Percentiles rank a stretch among this genome's conserved stretches.
phyloP scores from a whole-genome alignment of 2,797 vertebrate species.

The Xyrichtys novacula region DNA sequence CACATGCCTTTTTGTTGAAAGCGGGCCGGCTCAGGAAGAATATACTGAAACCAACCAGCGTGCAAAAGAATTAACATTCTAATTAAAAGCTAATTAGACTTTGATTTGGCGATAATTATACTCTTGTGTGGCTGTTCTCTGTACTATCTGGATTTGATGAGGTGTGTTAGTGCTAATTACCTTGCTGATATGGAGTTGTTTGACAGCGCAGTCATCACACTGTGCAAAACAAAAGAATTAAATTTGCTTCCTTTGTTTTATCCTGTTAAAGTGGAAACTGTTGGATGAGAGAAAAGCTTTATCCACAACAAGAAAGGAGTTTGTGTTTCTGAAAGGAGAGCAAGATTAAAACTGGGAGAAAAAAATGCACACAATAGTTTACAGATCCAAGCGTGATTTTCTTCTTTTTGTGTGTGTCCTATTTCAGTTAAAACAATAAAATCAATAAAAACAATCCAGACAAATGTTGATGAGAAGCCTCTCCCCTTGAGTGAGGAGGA shows the following conservation, averaged over 20 bases:
- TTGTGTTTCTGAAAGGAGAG: no score
- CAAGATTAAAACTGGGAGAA: no score
- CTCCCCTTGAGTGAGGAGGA: no score
- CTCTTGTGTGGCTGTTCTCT: constrained; percentile 74
- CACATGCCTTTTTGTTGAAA: constrained; percentile 50
- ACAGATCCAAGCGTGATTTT: no score
- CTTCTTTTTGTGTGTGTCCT: no score
- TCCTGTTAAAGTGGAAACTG: constrained; percentile 19
- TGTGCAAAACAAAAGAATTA: constrained; percentile 54
- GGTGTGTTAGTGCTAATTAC: constrained; percentile 77
- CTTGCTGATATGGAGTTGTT: constrained; percentile 64
- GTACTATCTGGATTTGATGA: constrained; percentile 79
- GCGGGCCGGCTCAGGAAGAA: constrained; percentile 46
- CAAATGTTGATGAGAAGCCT: no score
- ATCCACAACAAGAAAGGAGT: no score
- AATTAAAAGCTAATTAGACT: constrained; percentile 83
- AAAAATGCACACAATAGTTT: no score
- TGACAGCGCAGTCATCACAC: constrained; percentile 56
- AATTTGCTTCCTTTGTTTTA: constrained; percentile 31
- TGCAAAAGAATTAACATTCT: constrained; percentile 81
- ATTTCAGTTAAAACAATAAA: no score
- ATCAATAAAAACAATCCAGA: no score
- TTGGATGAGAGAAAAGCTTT: background rate
- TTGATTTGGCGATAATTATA: constrained; percentile 83
- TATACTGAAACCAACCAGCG: constrained; percentile 72